A percentile compares a stretch with the other conserved stretches of the same genome.
These are phyloP conservation scores for Magallana angulata DNA, from an alignment of 1,140 invertebrate genomes.

Conservation along the genomic window DNA sequence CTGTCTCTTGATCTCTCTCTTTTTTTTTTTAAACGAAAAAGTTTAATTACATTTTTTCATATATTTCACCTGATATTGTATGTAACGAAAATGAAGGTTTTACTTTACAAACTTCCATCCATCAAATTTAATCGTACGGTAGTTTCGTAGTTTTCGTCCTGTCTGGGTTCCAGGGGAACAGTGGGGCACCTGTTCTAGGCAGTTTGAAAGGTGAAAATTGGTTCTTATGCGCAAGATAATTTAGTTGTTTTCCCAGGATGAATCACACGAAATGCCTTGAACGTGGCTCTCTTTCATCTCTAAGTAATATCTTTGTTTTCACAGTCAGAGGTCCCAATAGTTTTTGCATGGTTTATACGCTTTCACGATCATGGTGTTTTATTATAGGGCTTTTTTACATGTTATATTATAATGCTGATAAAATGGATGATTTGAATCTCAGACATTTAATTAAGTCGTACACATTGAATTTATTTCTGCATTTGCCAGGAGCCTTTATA, in stretches of 20 bases:
- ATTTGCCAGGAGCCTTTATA: no score
- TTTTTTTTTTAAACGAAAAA: no score
- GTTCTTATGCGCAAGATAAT: neutral
- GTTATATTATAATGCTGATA: neutral
- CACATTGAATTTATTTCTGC: neutral
- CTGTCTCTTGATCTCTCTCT: no score
- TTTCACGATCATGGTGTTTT: neutral
- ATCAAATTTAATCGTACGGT: neutral
- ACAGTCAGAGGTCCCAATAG: neutral
- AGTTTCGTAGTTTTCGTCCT: no score
- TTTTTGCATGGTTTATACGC: neutral
- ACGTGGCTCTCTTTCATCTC: neutral
- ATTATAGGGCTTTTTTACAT: neutral
- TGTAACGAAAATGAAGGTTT: neutral
- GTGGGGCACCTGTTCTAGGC: neutral
- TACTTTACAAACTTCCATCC: neutral
- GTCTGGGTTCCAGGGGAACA: neutral
- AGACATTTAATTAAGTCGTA: neutral
- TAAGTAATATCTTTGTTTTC: slow-evolving; percentile 21
- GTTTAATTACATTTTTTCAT: no score
- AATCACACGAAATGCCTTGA: neutral
- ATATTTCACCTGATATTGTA: neutral
- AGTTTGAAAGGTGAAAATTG: neutral
- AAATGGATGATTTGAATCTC: neutral
- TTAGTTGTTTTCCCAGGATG: slow-evolving; percentile 22